Conservation (phyloP, 2,888 invertebrate species). For the Drosophila neoperkinsi region DNA sequence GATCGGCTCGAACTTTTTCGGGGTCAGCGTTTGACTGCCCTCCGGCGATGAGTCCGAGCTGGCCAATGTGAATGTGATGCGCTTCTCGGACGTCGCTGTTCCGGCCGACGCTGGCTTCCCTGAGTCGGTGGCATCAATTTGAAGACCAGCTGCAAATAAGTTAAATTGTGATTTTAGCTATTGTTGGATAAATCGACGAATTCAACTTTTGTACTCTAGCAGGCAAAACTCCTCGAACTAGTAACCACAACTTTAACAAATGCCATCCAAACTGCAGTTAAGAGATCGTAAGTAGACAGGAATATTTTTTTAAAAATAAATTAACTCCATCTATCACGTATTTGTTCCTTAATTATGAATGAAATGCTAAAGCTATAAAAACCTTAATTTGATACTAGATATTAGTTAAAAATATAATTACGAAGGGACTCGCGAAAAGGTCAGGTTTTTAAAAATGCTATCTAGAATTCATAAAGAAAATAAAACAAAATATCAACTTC, state of each 20-base stretch:
- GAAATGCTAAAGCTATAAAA: not conserved
- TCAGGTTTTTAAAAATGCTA: too few species aligned
- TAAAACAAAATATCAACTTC: not conserved
- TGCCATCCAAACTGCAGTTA: not conserved
- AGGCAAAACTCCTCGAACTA: not conserved
- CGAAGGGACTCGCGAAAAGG: not conserved
- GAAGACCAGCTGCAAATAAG: constrained; percentile 55
- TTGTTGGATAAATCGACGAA: not conserved
- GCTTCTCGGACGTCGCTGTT: constrained; percentile 68
- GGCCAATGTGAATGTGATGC: constrained; percentile 82
- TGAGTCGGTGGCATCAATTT: constrained; percentile 68
- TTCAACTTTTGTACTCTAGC: not conserved
- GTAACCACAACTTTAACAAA: not conserved
- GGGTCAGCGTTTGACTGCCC: constrained; percentile 78
- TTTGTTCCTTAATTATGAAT: not conserved
- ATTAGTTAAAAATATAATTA: not conserved
- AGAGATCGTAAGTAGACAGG: not conserved
- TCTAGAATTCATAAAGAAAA: too few species aligned
- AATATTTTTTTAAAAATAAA: not conserved
- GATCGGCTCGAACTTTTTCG: constrained; percentile 82
- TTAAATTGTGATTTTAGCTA: not conserved
- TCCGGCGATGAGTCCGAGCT: constrained; percentile 81
- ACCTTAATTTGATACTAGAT: not conserved
- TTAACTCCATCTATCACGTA: not conserved
- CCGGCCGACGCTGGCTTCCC: constrained; percentile 12